A percentile compares a stretch with the other conserved stretches of the same genome.
phyloP scores from a whole-genome alignment of 2,888 invertebrate species.

The Epistrophe eligans region DNA sequence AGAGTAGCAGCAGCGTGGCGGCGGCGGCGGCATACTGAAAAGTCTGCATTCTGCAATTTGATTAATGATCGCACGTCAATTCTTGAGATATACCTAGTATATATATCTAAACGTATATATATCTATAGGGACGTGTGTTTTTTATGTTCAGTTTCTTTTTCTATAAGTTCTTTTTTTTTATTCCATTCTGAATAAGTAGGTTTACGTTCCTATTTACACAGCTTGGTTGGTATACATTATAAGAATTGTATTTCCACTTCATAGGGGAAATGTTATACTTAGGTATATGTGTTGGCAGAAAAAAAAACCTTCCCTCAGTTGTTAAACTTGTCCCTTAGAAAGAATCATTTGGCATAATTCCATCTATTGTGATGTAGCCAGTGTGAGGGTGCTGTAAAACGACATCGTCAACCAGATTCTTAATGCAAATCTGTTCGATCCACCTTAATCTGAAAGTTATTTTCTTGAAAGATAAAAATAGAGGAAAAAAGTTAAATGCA shows the following conservation, averaged over 20 bases:
- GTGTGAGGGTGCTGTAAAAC: slow-evolving; percentile 3
- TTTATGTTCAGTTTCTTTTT: slow-evolving; percentile 51
- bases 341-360: slow-evolving; percentile 73
- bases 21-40: slow-evolving; percentile 77
- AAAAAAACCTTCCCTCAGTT: slow-evolving; percentile 55
- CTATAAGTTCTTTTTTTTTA: slow-evolving; percentile 30
- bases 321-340: slow-evolving; percentile 51
- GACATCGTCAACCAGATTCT: slow-evolving; percentile 51
- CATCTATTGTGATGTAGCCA: slow-evolving; percentile 43
- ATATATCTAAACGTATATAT: slow-evolving; percentile 22
- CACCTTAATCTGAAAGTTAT: slow-evolving; percentile 40
- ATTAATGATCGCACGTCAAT: slow-evolving; percentile 84
- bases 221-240: slow-evolving; percentile 43
- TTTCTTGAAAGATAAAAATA: slow-evolving; percentile 1
- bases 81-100: slow-evolving; percentile 77
- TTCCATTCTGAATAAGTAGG: slow-evolving; percentile 67
- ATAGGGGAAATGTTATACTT: slow-evolving; percentile 44
- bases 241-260: slow-evolving; percentile 25
- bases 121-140: slow-evolving; percentile 57
- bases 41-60: slow-evolving; percentile 84
- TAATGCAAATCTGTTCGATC: slow-evolving; percentile 59
- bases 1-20: slow-evolving; percentile 31
- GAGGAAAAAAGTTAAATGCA: slow-evolving; percentile 25
- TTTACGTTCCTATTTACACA: slow-evolving; percentile 72
- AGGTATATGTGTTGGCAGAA: neutral